phyloP scores from a whole-genome alignment of 2,797 vertebrate genomes.

The Enteromius unitaeniatus region DNA sequence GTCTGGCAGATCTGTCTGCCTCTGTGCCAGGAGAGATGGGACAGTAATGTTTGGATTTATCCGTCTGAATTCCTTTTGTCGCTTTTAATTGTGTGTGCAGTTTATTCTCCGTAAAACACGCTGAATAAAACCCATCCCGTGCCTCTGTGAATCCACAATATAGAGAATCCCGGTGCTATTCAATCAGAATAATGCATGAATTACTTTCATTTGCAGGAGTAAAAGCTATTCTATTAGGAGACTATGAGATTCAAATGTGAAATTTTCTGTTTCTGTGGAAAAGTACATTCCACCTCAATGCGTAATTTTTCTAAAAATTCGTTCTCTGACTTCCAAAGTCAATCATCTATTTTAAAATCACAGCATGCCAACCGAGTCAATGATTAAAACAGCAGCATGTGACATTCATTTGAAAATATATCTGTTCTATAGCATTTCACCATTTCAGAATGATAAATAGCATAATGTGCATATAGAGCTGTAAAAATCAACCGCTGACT shows the following conservation, averaged over 20 bases:
- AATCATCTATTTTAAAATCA: constrained; percentile 46
- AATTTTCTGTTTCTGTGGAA: not conserved
- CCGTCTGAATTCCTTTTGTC: constrained; percentile 71
- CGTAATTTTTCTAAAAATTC: constrained; percentile 18
- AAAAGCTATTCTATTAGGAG: constrained; percentile 27
- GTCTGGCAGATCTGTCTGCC: constrained; percentile 68
- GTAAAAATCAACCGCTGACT: constrained; percentile 32
- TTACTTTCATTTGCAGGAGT: constrained; percentile 40
- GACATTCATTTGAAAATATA: constrained; percentile 26
- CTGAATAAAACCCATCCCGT: constrained; percentile 37
- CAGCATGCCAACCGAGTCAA: constrained; percentile 19
- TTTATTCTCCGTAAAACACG: constrained; percentile 44
- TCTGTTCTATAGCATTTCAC: constrained; percentile 19
- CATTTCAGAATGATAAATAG: constrained; percentile 30
- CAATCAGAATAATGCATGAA: constrained; percentile 43
- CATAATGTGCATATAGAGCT: constrained; percentile 30
- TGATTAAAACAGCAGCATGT: constrained; percentile 28
- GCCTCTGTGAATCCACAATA: constrained; percentile 30
- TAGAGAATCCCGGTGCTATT: constrained; percentile 37
- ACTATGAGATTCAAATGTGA: constrained; percentile 37
- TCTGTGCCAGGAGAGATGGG: constrained; percentile 64
- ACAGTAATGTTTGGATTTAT: constrained; percentile 67
- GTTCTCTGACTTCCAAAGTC: constrained; percentile 17
- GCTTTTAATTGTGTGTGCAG: constrained; percentile 60
- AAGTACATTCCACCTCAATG: constrained; percentile 5